Evolutionary conservation across 2,113 vertebrate genomes (phyloP), one percentile per base, ranked within the genome.

Genomic region (Carlito syrichta): DNA sequence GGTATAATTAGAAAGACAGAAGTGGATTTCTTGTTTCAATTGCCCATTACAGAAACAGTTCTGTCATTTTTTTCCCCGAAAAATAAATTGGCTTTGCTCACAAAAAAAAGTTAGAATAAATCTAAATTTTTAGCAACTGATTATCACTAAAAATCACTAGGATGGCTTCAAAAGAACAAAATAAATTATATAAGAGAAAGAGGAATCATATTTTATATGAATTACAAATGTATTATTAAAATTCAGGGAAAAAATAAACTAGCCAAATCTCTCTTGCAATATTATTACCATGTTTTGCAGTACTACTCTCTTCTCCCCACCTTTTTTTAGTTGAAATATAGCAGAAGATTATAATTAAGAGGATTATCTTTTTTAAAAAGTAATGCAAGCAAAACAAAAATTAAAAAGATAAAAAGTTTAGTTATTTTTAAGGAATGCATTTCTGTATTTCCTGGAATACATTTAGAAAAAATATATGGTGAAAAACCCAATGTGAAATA

Each of bases 1-100:
- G 38, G 58, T 30, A 32, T 94, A 71, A 93, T 97, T 94, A 96
- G 69, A 89, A 94, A 95, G 86, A 69, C 40, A 87, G 78, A 95
- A 97, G 69, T 87, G 60, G 32, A 94, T 86, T 95, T 93, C 95
- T 87, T 92, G 22, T 93, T 91, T 96, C 27, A 87, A 68, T 16
- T 85, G 63, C 10, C 63, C 82, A 76, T 73, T 84, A 96, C 14
- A 86, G 40, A 93, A 87, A 81, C 0, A 5, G 2, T 81, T 89
- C 43, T 89, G 12, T 86, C 82, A 43, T 89, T 79, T 56, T 27
- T 87, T n/a, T 19, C 10, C 0, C 8, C 52, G 63, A 63, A 86
- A 81, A 96, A 74, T 74, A 94, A 96, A 89, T 83, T 79, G 73
- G 52, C n/a, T 91, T 81, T 50, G n/a, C 45, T 95, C 56, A 69